phyloP scores from a whole-genome alignment of 2,888 invertebrate genomes.

The Myopa testacea region DNA sequence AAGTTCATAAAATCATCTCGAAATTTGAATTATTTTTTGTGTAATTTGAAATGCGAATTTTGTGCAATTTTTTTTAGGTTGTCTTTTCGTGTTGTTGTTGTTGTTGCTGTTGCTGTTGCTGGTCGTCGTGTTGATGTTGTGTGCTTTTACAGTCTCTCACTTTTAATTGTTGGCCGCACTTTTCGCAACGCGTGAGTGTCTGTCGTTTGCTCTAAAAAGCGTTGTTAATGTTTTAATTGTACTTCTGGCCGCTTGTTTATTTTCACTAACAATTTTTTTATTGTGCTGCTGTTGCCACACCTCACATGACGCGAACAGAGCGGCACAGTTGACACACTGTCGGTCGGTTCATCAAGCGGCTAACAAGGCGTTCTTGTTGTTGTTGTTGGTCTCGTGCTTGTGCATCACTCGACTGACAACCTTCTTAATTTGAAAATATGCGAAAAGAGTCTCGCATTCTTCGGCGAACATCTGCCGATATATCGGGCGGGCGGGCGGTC shows the following conservation, averaged over 20 bases:
- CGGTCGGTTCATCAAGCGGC: too few relatives aligned
- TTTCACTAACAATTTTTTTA: too few relatives aligned
- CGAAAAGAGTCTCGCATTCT: too few relatives aligned
- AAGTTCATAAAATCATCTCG: conserved; percentile 21
- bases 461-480: too few relatives aligned
- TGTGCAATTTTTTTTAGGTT: background rate
- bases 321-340: too few relatives aligned
- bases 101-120: conserved; percentile 14
- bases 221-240: background rate
- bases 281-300: too few relatives aligned
- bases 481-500: too few relatives aligned
- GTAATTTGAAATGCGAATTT: background rate
- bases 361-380: too few relatives aligned
- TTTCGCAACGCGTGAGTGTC: background rate
- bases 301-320: too few relatives aligned
- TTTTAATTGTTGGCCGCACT: background rate
- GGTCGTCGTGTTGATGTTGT: conserved; percentile 1
- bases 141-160: conserved; percentile 1
- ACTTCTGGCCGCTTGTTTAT: background rate
- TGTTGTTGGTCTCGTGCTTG: too few relatives aligned
- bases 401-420: too few relatives aligned
- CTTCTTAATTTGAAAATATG: too few relatives aligned
- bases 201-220: background rate
- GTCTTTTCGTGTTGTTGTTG: background rate
- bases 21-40: background rate